Evolutionary conservation across 2,113 vertebrate species (phyloP).

Genomic region (Bambusicola thoracicus): DNA sequence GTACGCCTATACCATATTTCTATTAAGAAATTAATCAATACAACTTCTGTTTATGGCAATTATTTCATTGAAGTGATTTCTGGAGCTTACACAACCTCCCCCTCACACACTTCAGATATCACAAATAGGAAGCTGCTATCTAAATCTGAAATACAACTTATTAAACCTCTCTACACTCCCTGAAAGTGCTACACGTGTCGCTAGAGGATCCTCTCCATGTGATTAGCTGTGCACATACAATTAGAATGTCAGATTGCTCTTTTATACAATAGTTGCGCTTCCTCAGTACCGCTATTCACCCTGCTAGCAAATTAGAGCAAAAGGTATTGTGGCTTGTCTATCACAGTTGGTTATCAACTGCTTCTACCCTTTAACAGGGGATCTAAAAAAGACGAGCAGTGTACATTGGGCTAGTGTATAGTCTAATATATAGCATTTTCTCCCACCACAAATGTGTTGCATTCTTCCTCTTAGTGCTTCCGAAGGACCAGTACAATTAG

Average conservation of each 20-base stretch:
- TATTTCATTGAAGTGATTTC: conserved; percentile 30
- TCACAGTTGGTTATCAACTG: background rate
- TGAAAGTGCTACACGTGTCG: background rate
- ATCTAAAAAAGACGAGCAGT: background rate
- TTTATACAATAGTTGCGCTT: background rate
- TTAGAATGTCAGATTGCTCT: background rate
- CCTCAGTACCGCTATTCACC: background rate
- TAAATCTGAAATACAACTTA: background rate
- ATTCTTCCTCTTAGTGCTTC: background rate
- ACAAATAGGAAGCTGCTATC: no score
- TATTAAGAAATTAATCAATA: conserved; percentile 21
- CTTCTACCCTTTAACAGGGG: background rate
- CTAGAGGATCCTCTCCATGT: background rate
- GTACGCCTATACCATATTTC: background rate
- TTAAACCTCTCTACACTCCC: background rate
- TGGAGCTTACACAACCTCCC: conserved; percentile 46
- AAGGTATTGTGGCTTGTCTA: background rate
- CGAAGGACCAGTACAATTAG: background rate
- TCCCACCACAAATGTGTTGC: background rate
- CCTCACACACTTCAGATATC: conserved; percentile 33
- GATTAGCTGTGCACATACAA: background rate
- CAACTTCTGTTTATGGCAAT: conserved; percentile 23
- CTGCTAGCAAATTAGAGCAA: background rate
- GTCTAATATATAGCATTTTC: background rate
- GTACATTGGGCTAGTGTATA: background rate